Base-by-base conservation (phyloP, 2,797 vertebrate genomes). In the Gallinago solitaria region DNA sequence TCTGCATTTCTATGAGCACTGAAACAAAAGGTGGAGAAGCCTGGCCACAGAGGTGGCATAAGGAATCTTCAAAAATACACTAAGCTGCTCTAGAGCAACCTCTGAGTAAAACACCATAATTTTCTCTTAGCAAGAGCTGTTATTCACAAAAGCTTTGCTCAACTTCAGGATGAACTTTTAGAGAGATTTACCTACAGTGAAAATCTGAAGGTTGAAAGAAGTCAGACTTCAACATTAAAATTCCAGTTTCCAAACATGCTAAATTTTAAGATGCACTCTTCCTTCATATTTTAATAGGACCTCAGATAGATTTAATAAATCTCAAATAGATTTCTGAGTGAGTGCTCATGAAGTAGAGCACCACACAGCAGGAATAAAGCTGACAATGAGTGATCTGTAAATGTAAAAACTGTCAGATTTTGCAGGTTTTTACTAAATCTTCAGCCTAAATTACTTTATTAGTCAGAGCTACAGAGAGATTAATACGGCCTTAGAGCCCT, bases 381-480 rank as follows among this genome's bases (percentile, higher is more conserved):
- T 65, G 85, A 90, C 77, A 82, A 9, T 5, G 11, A 82, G 59
- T 2, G 1, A 92, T 80, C 68, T 30, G 39, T 45, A 74, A 74
- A 82, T 5, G n/a, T 37, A 80, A 93, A 90, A 94, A 53, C 56
- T 48, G 70, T 18, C 81, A 85, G 75, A 91, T 28, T 92, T 93
- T 11, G 19, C 33, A 90, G 59, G 48, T 83, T 89, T 93, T 89
- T 70, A 80, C 56, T 80, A 64, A 83, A 89, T 90, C 87, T 93
- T 84, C 67, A 82, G 50, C 54, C 28, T 64, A 78, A 93, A 69
- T 84, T 37, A 70, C 74, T 90, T 95, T 61, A 87, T 41, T 93
- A 89, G 69, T 68, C 80, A 93, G 54, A 94, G 54, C 60, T 81
- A 61, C 61, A 73, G 68, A 65, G 88, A 94, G 39, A 94, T 89